These are phyloP conservation scores for Ceramica pisi DNA, from an alignment of 2,888 invertebrate species.

Conservation along the genomic window DNA sequence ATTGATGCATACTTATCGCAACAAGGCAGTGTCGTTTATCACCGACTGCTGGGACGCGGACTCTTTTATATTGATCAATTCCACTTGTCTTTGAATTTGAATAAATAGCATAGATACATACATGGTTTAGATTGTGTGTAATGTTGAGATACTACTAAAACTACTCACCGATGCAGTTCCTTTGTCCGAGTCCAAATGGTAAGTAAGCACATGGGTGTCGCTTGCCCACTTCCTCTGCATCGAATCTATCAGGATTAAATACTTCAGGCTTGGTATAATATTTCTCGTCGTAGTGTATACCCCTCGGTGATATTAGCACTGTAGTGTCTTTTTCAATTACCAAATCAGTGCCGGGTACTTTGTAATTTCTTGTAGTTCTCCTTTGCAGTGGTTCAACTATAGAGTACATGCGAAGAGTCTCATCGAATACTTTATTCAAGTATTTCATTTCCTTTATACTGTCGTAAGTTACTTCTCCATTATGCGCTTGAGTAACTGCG, in stretches of 20 bases:
- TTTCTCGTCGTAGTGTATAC: conserved; percentile 82
- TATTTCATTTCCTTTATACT: conserved; percentile 79
- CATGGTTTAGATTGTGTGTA: neutral
- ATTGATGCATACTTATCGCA: neutral
- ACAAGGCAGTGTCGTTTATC: neutral
- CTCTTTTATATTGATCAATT: conserved; percentile 24
- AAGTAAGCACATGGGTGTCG: conserved; percentile 79
- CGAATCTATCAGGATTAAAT: conserved; percentile 87
- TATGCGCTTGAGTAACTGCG: conserved; percentile 68
- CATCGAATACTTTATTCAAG: conserved; percentile 79
- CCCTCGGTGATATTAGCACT: conserved; percentile 75
- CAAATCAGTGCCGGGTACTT: conserved; percentile 77
- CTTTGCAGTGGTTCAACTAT: conserved; percentile 80
- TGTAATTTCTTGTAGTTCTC: conserved; percentile 74
- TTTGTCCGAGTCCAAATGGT: conserved; percentile 83
- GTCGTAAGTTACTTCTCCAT: conserved; percentile 80
- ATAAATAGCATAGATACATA: neutral
- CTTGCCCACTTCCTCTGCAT: conserved; percentile 70
- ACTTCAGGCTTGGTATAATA: conserved; percentile 83
- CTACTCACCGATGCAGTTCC: conserved; percentile 82
- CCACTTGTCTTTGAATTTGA: neutral
- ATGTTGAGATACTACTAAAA: neutral
- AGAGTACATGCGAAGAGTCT: conserved; percentile 84
- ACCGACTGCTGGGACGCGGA: conserved; percentile 54
- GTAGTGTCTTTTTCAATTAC: conserved; percentile 75